Evolutionary conservation across 2,888 invertebrate species (phyloP), one percentile per base, ranked within the genome.

Genomic region (Pollenia angustigena): DNA sequence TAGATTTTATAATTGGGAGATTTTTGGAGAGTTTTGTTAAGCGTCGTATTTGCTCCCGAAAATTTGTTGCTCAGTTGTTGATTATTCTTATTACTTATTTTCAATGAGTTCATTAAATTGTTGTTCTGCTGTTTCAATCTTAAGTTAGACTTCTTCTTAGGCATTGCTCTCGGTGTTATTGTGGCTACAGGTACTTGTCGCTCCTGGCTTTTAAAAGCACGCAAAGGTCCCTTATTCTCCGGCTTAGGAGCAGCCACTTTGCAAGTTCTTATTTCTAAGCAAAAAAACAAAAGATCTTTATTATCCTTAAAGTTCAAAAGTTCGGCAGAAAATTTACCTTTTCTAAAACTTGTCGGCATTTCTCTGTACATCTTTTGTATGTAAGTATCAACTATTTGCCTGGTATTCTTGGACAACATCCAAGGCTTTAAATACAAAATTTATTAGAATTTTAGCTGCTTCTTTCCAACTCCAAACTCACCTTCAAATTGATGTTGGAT

Each of bases 1-100:
- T 90, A 90, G 80, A 90, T 90, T 64, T 90, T 90, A 8, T 88
- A 90, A 76, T 89, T 90, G 0, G 89, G 89, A 0, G 89, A 87
- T 7, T 88, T 89, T 0, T 88, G 42, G 1, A 89, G 12, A 46
- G 88, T 89, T 40, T 88, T 90, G 16, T 75, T 80, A 10, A 66
- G n/a, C 0, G 60, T 46, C 3, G 85, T 32, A 42, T 75, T 81
- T 1, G 79, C 62, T 1, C 66, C 60, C 0, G 56, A 8, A 2
- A 56, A 64, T 66, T 83, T 83, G 0, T 11, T 54, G 2, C 54
- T 2, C 12, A 79, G 64, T 32, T 86, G 56, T 3, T 48, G 32
- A 9, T 76, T 85, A 32, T 75, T 69, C 42, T 69, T 58, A 23
- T 32, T 81, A 46, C 64, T 81, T 0, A 12, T 23, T 11, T 69